Evolutionary conservation across 2,888 invertebrate genomes (phyloP).

Genomic region (Copidosoma aretas): DNA sequence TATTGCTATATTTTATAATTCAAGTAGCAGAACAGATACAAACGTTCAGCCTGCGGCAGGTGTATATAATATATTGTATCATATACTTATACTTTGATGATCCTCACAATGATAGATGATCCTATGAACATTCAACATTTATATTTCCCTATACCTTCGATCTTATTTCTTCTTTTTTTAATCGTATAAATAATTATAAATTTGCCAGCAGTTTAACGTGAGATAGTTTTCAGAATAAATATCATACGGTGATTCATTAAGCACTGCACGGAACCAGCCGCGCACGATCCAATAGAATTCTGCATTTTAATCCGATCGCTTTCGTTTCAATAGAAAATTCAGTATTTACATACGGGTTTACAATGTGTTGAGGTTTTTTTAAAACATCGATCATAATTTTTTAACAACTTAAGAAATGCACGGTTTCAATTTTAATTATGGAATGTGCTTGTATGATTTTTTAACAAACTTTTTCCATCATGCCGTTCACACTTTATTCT

Average conservation of each 20-base stretch:
- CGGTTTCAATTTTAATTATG: background rate
- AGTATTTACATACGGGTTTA: slow-evolving; percentile 26
- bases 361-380: background rate
- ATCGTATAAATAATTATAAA: slow-evolving; percentile 35
- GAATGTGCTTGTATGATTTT: background rate
- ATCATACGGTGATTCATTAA: slow-evolving; percentile 4
- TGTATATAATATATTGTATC: no score
- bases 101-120: slow-evolving; percentile 45
- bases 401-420: slow-evolving; percentile 19
- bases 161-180: slow-evolving; percentile 32
- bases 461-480: slow-evolving; percentile 7
- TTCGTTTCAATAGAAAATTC: slow-evolving; percentile 22
- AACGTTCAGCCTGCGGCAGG: slow-evolving; percentile 44
- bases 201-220: slow-evolving; percentile 9
- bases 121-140: slow-evolving; percentile 45
- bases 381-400: slow-evolving; percentile 23
- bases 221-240: slow-evolving; percentile 6
- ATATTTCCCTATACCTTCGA: slow-evolving; percentile 36
- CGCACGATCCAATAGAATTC: slow-evolving; percentile 6
- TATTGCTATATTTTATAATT: slow-evolving; percentile 44
- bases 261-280: slow-evolving; percentile 28
- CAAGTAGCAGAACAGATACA: slow-evolving; percentile 43
- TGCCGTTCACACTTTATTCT: background rate
- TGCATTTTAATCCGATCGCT: background rate
- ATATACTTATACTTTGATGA: slow-evolving; percentile 29